Conservation (phyloP, 2,113 vertebrate species). For the Garra rufa region DNA sequence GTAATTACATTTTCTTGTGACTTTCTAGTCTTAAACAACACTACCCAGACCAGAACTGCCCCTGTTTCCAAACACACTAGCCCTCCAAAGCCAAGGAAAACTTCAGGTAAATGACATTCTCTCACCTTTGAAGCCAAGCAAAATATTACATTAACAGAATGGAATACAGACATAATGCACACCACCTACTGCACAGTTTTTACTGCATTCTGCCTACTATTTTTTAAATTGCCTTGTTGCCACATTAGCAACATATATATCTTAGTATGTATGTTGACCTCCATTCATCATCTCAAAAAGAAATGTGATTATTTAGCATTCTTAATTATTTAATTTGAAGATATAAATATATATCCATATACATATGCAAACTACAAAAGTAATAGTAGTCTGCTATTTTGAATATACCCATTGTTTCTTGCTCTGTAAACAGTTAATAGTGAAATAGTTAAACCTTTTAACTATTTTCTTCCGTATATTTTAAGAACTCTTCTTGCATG, state of each 20-base stretch:
- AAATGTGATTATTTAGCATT: not conserved
- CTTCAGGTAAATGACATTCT: constrained; percentile 68
- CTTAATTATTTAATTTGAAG: not conserved
- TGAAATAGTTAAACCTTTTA: too few relatives aligned
- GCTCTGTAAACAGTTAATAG: too few relatives aligned
- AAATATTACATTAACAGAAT: constrained; percentile 1
- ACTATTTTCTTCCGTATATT: not conserved
- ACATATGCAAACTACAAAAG: not conserved
- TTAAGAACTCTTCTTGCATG: not conserved
- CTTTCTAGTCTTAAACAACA: constrained; percentile 69
- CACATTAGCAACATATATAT: not conserved
- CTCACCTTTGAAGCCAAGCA: not conserved
- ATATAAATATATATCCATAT: not conserved
- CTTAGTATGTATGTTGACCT: not conserved
- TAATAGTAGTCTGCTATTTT: not conserved
- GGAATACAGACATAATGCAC: not conserved
- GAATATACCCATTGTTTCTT: not conserved
- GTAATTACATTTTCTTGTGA: constrained; percentile 28
- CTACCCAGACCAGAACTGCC: constrained; percentile 62
- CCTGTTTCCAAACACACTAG: constrained; percentile 16
- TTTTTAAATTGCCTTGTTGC: not conserved
- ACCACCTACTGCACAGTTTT: not conserved
- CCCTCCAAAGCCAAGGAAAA: constrained; percentile 58
- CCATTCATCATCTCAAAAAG: not conserved
- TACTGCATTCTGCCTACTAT: not conserved